These are phyloP conservation scores for Parus major DNA, from an alignment of 2,113 vertebrate species.

Conservation along the genomic window DNA sequence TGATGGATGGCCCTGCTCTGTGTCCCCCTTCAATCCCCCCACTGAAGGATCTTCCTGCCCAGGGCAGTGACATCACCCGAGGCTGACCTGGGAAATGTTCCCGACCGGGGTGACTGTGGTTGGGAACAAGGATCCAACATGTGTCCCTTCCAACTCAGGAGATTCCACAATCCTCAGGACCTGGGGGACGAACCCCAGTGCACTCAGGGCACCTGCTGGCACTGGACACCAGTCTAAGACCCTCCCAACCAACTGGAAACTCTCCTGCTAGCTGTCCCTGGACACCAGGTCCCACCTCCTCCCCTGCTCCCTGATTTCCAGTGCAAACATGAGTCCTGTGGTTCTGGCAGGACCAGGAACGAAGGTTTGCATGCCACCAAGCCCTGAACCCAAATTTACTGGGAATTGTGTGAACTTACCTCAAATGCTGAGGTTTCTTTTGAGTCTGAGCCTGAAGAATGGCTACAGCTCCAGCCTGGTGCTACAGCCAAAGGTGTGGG, in stretches of 20 bases:
- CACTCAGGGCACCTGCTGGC: not conserved
- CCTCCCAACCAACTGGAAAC: rapidly evolving
- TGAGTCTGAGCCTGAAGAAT: rapidly evolving
- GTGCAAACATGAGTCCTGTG: rapidly evolving
- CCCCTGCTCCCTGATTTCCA: not conserved
- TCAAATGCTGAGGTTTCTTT: rapidly evolving
- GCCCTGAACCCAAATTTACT: rapidly evolving
- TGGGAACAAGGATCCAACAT: not conserved
- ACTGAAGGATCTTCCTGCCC: rapidly evolving
- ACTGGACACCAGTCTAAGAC: no score
- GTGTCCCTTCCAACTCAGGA: not conserved
- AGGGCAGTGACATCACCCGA: not conserved
- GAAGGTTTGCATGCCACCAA: rapidly evolving
- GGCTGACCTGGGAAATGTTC: not conserved
- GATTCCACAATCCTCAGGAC: rapidly evolving
- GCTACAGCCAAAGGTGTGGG: not conserved
- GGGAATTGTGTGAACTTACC: not conserved
- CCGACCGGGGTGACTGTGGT: rapidly evolving
- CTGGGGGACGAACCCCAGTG: not conserved
- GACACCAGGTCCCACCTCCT: rapidly evolving
- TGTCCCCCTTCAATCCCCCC: not conserved
- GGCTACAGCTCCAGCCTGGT: not conserved
- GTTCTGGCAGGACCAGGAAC: not conserved
- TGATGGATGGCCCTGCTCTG: not conserved
- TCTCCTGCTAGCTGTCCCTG: not conserved